Percentiles rank a stretch among this genome's conserved stretches.
Evolutionary conservation across 2,888 invertebrate genomes (phyloP).

Genomic region (Aphidius colemani): DNA sequence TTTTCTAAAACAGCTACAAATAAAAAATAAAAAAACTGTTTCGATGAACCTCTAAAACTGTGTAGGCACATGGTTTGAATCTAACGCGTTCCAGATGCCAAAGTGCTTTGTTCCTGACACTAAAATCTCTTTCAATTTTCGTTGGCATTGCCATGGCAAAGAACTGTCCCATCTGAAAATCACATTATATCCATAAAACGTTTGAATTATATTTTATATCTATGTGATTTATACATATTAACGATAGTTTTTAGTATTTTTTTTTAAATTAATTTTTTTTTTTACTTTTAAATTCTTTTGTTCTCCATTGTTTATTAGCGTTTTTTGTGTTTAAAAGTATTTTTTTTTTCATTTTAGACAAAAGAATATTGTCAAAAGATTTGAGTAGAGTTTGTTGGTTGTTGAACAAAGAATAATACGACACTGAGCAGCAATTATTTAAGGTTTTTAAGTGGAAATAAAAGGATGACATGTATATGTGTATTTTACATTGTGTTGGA

Average conservation of each 20-base stretch:
- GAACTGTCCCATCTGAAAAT: not conserved
- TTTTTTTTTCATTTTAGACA: conserved; percentile 7
- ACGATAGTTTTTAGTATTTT: no score
- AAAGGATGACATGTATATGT: conserved; percentile 25
- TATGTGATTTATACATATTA: no score
- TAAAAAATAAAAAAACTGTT: conserved; percentile 16
- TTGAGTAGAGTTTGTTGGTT: not conserved
- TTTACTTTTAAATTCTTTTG: no score
- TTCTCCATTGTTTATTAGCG: no score
- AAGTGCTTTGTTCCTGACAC: conserved; percentile 48
- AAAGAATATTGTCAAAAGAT: conserved; percentile 12
- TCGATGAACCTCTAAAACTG: not conserved
- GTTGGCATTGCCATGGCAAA: not conserved
- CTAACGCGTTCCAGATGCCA: conserved; percentile 59
- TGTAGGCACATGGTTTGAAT: conserved; percentile 28
- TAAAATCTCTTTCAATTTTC: conserved; percentile 4
- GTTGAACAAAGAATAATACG: conserved; percentile 1
- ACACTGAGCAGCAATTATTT: conserved; percentile 24
- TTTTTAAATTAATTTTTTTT: no score
- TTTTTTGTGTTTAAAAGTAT: no score
- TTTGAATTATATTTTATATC: no score
- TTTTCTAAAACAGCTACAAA: conserved; percentile 15
- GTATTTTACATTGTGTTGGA: conserved; percentile 28
- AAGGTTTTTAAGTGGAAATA: conserved; percentile 24
- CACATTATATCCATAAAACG: no score